These are phyloP conservation scores for Orgyia antiqua DNA, from an alignment of 2,888 invertebrate genomes.

Conservation along the genomic window DNA sequence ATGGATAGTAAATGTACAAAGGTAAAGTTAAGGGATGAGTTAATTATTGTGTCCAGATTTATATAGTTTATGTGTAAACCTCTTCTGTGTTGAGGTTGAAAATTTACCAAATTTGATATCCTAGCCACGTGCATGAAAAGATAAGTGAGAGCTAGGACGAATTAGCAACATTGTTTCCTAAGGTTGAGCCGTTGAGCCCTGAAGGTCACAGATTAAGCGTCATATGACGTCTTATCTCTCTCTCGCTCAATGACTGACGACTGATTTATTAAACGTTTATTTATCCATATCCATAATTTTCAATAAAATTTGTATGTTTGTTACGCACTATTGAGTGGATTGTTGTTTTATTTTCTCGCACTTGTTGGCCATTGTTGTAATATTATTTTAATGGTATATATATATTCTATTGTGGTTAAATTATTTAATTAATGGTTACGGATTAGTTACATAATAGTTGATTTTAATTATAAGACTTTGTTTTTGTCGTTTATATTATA, in stretches of 20 bases:
- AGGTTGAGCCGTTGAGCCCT: background rate
- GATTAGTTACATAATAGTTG: slow-evolving; percentile 50
- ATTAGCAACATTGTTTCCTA: background rate
- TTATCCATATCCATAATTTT: slow-evolving; percentile 17
- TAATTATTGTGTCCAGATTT: slow-evolving; percentile 23
- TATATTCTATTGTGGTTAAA: slow-evolving; percentile 54
- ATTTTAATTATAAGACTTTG: slow-evolving; percentile 30
- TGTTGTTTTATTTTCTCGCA: slow-evolving; percentile 60
- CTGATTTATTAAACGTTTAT: slow-evolving; percentile 22
- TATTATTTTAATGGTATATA: slow-evolving; percentile 39
- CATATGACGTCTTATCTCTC: slow-evolving; percentile 1
- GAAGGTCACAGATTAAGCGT: background rate
- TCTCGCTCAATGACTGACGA: slow-evolving; percentile 22
- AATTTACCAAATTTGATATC: slow-evolving; percentile 21
- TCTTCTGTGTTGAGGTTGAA: slow-evolving; percentile 23
- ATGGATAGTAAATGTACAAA: slow-evolving; percentile 43
- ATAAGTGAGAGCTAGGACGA: slow-evolving; percentile 6
- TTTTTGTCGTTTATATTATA: slow-evolving; percentile 42
- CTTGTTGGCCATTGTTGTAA: slow-evolving; percentile 65
- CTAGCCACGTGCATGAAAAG: slow-evolving; percentile 20
- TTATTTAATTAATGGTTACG: slow-evolving; percentile 60
- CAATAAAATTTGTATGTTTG: slow-evolving; percentile 46
- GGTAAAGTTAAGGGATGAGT: slow-evolving; percentile 23
- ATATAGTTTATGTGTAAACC: slow-evolving; percentile 19
- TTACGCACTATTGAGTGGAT: slow-evolving; percentile 64